These are phyloP conservation scores for Aspidiotus destructor DNA, from an alignment of 2,888 invertebrate genomes.

Conservation along the genomic window DNA sequence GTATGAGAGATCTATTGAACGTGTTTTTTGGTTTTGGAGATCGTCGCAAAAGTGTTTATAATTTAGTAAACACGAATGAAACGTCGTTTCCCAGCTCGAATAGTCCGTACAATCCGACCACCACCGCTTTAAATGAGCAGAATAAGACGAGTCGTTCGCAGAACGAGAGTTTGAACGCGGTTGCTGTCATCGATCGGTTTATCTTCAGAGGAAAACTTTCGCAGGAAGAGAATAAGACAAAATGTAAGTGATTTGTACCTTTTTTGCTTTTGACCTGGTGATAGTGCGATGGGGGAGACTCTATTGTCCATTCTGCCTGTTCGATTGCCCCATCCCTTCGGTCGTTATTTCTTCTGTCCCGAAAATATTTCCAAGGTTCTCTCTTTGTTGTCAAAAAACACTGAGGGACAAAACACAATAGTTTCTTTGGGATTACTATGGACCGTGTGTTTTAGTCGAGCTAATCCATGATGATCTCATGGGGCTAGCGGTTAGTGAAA, in stretches of 20 bases:
- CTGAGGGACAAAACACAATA: no score
- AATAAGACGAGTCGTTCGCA: constrained; percentile 5
- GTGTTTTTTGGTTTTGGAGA: constrained; percentile 27
- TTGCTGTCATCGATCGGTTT: constrained; percentile 16
- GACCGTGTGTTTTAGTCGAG: no score
- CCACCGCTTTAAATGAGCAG: constrained; percentile 14
- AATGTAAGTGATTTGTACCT: constrained; percentile 11
- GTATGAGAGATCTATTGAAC: constrained; percentile 25
- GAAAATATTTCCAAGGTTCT: no score
- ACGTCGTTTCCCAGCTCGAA: constrained; percentile 14
- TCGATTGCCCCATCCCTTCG: no score
- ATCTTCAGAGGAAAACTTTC: constrained; percentile 21
- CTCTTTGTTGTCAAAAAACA: no score
- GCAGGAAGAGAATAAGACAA: constrained; percentile 21
- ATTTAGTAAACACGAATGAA: constrained; percentile 24
- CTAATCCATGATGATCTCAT: no score
- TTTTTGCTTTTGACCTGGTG: no score
- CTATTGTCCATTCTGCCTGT: no score
- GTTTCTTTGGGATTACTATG: no score
- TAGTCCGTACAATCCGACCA: constrained; percentile 18
- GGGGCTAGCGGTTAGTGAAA: no score
- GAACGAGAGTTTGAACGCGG: constrained; percentile 14
- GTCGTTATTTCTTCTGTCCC: no score
- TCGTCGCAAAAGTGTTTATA: constrained; percentile 20
- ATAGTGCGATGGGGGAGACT: no score